These are phyloP conservation scores for Gallinago paraguaiae DNA, from an alignment of 2,113 vertebrate genomes.

Conservation along the genomic window DNA sequence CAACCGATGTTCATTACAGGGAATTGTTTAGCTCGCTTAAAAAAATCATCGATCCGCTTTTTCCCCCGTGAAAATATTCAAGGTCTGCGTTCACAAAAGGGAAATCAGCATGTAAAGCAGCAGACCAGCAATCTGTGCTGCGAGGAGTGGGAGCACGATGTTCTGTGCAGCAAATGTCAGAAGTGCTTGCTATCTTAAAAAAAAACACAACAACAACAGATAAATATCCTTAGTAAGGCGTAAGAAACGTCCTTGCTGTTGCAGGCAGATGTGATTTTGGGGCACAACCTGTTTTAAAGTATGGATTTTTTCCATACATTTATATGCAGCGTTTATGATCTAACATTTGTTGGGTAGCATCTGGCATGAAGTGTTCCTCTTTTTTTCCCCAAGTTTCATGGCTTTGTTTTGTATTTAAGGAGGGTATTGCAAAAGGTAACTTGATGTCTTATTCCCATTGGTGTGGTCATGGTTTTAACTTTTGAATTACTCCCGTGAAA, in stretches of 20 bases:
- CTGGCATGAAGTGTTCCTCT: background rate
- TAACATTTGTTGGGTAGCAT: background rate
- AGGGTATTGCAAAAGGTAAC: background rate
- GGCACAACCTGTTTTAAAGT: background rate
- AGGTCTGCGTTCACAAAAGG: constrained; percentile 40
- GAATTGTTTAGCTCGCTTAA: constrained; percentile 47
- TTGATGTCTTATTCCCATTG: background rate
- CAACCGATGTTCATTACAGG: constrained; percentile 6
- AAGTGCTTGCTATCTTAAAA: background rate
- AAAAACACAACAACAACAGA: background rate
- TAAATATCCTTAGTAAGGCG: background rate
- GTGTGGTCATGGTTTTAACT: background rate
- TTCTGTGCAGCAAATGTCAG: background rate
- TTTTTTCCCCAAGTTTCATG: background rate
- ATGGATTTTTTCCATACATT: background rate
- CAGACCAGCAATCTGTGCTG: constrained; percentile 19
- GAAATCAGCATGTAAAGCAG: constrained; percentile 29
- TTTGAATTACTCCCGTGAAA: background rate
- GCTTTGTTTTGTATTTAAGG: constrained; percentile 1
- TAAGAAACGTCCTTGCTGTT: background rate
- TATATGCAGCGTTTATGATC: background rate
- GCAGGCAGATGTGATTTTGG: background rate
- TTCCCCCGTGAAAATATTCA: background rate
- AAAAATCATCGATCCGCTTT: constrained; percentile 44
- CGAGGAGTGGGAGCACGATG: background rate